Base-by-base conservation (phyloP, 2,888 invertebrate genomes). In the Drosophila mayaguana region DNA sequence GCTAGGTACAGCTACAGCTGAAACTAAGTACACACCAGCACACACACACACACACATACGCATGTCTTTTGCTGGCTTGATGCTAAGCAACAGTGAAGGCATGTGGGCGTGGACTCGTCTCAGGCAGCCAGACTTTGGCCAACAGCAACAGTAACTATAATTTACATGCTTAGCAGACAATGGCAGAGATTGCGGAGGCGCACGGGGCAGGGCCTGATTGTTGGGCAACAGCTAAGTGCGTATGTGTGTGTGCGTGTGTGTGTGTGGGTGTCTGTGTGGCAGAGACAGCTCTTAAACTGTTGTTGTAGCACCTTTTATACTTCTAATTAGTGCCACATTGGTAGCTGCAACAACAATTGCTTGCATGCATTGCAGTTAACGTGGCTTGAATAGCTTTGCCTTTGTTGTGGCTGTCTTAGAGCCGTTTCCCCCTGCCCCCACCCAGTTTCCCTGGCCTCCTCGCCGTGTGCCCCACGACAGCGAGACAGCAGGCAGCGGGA, bases 241-340 rank as follows among this genome's bases (percentile, higher is more conserved):
- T 14, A 14, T 5, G 36, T 36, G 36, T 9, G 8, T 9, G 34
- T 14, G 6, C 16, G 36, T 36, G 16, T 36, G 36, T 16, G 38
- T 16, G 36, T 1, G 38, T 11, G 38, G 3, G 25, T 54, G 54
- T 3, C 7, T 54, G 54, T 25, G 28, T 25, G 22, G 18, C 11
- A 62, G 61, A 70, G 65, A 83, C 65, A 70, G 70, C 74, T 67
- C 64, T 74, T 74, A 78, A 83, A 72, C 63, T 81, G 79, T 81
- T 76, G 76, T 80, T 76, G 88, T 65, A 75, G 85, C 86, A 84
- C 86, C 86, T 89, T 89, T 89, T 88, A 89, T 87, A 72, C 85
- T 89, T 89, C 88, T 87, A 87, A 87, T 87, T 87, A 87, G 86
- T 88, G 89, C 82, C 88, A 89, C 78, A 78, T 79, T 84, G 82